A percentile compares a stretch with the other conserved stretches of the same genome.
Conservation (phyloP, 2,113 vertebrate species). For the Chamaea fasciata region DNA sequence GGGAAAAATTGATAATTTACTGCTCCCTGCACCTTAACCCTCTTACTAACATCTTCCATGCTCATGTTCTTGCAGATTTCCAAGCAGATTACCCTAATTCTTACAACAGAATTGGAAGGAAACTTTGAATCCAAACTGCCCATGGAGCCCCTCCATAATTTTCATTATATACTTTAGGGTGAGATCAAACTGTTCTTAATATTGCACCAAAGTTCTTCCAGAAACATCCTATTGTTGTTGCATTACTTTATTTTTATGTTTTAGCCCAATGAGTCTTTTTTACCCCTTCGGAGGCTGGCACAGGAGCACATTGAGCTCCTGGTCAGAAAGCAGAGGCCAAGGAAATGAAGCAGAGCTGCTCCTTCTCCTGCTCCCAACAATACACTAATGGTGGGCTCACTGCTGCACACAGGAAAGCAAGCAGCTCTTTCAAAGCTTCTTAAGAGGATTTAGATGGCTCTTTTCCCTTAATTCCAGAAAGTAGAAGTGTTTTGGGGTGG, state of each 20-base stretch:
- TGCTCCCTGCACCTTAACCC: not conserved
- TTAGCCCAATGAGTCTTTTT: not conserved
- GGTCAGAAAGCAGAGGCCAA: not conserved
- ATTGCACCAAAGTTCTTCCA: not conserved
- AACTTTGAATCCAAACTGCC: not conserved
- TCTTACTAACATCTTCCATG: not conserved
- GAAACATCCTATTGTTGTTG: not conserved
- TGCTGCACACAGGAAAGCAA: not conserved
- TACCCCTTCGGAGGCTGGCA: not conserved
- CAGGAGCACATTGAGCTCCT: not conserved
- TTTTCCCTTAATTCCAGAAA: conserved; percentile 30
- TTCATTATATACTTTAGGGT: not conserved
- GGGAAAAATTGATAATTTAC: not conserved
- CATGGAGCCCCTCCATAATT: not conserved
- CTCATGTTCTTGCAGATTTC: not conserved
- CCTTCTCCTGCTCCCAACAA: rapidly evolving
- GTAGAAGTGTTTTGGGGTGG: not conserved
- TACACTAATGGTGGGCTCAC: not conserved
- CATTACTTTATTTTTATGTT: not conserved
- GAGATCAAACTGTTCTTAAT: not conserved
- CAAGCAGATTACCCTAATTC: not conserved
- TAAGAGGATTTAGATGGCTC: conserved; percentile 18
- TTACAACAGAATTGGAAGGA: not conserved
- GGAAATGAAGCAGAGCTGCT: not conserved
- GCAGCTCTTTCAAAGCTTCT: not conserved